These are phyloP conservation scores for Percopsis omiscomaycus DNA, from an alignment of 2,797 vertebrate species.

Conservation along the genomic window DNA sequence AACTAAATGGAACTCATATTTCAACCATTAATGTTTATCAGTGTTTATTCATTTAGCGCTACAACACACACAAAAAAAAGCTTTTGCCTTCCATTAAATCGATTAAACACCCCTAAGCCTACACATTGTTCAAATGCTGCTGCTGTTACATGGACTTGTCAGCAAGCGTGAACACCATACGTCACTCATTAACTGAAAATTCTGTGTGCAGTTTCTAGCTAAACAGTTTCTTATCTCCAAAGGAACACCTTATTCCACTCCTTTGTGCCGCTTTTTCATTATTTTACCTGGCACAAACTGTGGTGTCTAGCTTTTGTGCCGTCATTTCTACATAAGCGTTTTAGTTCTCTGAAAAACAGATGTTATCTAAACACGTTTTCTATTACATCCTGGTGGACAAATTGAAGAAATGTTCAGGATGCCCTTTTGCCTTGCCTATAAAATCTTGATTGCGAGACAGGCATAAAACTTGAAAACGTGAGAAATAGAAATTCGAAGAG, in stretches of 20 bases:
- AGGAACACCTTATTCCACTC: constrained; percentile 56
- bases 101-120: constrained; percentile 23
- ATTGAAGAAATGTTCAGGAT: constrained; percentile 41
- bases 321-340: constrained; percentile 41
- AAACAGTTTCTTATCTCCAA: constrained; percentile 64
- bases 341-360: constrained; percentile 28
- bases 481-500: no score
- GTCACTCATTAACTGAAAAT: constrained; percentile 40
- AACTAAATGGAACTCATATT: background rate
- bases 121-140: constrained; percentile 18
- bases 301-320: constrained; percentile 23
- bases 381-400: constrained; percentile 37
- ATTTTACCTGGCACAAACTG: constrained; percentile 23
- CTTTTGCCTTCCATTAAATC: constrained; percentile 29
- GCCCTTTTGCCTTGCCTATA: constrained; percentile 39
- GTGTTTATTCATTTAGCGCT: constrained; percentile 2
- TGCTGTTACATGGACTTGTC: constrained; percentile 15
- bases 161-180: constrained; percentile 18
- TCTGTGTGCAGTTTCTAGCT: constrained; percentile 28
- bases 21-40: constrained; percentile 7
- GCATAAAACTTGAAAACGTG: background rate
- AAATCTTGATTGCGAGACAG: constrained; percentile 23
- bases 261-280: constrained; percentile 36
- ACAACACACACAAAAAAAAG: no score
- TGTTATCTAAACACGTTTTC: constrained; percentile 44